These are phyloP conservation scores for Neodon shergylaensis DNA, from an alignment of 2,113 vertebrate genomes.

Conservation along the genomic window DNA sequence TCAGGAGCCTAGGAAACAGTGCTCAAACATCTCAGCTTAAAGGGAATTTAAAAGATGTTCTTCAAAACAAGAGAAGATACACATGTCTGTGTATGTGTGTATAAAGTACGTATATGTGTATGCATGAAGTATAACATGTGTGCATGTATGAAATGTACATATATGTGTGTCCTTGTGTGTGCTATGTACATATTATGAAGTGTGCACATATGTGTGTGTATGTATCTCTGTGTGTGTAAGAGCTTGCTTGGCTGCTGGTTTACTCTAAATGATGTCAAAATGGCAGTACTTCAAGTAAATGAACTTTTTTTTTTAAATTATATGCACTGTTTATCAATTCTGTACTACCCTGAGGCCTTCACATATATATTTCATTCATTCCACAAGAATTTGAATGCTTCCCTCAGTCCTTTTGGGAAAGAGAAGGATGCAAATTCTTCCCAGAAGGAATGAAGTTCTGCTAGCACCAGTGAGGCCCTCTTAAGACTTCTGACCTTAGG, in stretches of 20 bases:
- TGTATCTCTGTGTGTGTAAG: background rate
- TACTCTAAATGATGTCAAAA: background rate
- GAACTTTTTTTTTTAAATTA: background rate
- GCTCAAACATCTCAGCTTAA: background rate
- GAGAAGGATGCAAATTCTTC: background rate
- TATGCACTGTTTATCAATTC: background rate
- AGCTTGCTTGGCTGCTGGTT: background rate
- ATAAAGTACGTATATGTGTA: background rate
- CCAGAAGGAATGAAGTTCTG: background rate
- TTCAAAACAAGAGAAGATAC: background rate
- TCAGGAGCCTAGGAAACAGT: background rate
- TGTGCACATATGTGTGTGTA: background rate
- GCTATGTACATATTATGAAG: background rate
- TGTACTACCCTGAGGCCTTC: background rate
- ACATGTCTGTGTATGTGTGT: background rate
- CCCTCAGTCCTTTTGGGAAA: no score
- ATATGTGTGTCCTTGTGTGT: background rate
- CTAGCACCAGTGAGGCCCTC: background rate
- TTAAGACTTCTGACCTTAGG: background rate
- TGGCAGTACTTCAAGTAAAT: constrained; percentile 32
- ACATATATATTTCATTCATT: background rate
- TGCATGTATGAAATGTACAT: background rate
- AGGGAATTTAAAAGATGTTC: background rate
- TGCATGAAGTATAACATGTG: background rate
- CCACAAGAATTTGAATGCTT: background rate